Conservation (phyloP, 2,113 vertebrate species). For the Scolopax mira region DNA sequence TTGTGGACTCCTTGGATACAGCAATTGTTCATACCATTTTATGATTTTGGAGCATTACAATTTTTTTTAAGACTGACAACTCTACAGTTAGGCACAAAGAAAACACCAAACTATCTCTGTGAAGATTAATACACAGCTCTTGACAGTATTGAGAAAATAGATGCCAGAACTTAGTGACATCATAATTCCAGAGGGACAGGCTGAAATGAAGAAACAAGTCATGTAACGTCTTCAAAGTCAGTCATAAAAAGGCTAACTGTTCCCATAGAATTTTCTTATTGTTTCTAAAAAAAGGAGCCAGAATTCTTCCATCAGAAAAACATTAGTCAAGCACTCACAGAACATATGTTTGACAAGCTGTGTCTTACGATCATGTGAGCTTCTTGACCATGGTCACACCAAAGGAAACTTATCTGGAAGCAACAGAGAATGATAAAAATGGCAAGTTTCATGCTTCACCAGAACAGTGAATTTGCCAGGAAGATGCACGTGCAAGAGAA, state of each 20-base stretch:
- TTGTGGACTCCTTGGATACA: neutral
- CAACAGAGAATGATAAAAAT: neutral
- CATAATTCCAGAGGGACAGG: conserved; percentile 2
- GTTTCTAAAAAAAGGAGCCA: conserved; percentile 19
- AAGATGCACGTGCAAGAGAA: neutral
- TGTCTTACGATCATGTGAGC: neutral
- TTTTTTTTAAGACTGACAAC: neutral
- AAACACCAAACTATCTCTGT: neutral
- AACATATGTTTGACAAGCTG: conserved; percentile 21
- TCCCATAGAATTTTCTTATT: conserved; percentile 47
- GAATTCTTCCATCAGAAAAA: conserved; percentile 13
- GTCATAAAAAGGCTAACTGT: conserved; percentile 14
- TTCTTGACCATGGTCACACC: neutral
- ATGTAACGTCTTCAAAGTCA: conserved; percentile 38
- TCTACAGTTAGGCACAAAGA: neutral
- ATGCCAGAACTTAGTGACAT: neutral
- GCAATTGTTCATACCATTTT: neutral
- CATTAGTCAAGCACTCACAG: neutral
- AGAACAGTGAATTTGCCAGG: neutral
- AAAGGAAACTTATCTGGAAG: neutral
- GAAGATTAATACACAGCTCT: neutral
- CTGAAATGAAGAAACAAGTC: conserved; percentile 41
- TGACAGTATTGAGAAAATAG: neutral
- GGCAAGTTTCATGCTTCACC: neutral
- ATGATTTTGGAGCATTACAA: neutral